These are phyloP conservation scores for Austrofundulus limnaeus DNA, from an alignment of 2,113 vertebrate species.

Conservation along the genomic window DNA sequence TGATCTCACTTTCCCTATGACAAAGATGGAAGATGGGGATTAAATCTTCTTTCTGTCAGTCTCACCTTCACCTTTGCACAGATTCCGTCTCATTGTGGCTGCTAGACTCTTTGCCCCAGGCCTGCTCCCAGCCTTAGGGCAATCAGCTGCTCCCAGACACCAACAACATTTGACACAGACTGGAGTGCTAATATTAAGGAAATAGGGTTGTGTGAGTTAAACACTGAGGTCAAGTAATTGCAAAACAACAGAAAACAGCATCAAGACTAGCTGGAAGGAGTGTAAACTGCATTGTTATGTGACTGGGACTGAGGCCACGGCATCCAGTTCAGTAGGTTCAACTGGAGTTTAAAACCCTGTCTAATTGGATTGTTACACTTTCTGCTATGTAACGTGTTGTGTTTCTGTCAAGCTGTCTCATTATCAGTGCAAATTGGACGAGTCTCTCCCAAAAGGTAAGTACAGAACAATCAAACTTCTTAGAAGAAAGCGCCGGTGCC, in stretches of 20 bases:
- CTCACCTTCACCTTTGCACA: conserved; percentile 52
- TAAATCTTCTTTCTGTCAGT: conserved; percentile 30
- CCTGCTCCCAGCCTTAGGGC: conserved; percentile 38
- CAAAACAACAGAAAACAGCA: conserved; percentile 26
- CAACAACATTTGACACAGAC: conserved; percentile 27
- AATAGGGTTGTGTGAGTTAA: conserved; percentile 6
- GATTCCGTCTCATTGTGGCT: conserved; percentile 20
- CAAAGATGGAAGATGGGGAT: conserved; percentile 29
- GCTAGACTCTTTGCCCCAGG: conserved; percentile 28
- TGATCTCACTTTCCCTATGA: conserved; percentile 27
- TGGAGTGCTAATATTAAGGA: conserved; percentile 11
- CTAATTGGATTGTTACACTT: conserved; percentile 66
- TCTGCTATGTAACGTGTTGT: conserved; percentile 50
- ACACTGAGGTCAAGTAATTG: conserved; percentile 15
- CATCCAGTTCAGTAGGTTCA: conserved; percentile 51
- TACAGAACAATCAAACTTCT: conserved; percentile 47
- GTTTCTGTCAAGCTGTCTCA: conserved; percentile 71
- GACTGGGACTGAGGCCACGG: conserved; percentile 37
- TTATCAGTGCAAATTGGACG: conserved; percentile 70
- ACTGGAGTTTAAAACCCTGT: conserved; percentile 64
- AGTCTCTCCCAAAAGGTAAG: conserved; percentile 51
- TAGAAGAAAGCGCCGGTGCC: conserved; percentile 38
- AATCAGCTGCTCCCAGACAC: conserved; percentile 43
- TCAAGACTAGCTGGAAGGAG: neutral
- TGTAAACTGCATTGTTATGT: conserved; percentile 6